Evolutionary conservation across 30 jellyfish, hydroid and myxozoan species (phyloP), one percentile per base, ranked within the genome.

Genomic region (Rhopilema esculentum): DNA sequence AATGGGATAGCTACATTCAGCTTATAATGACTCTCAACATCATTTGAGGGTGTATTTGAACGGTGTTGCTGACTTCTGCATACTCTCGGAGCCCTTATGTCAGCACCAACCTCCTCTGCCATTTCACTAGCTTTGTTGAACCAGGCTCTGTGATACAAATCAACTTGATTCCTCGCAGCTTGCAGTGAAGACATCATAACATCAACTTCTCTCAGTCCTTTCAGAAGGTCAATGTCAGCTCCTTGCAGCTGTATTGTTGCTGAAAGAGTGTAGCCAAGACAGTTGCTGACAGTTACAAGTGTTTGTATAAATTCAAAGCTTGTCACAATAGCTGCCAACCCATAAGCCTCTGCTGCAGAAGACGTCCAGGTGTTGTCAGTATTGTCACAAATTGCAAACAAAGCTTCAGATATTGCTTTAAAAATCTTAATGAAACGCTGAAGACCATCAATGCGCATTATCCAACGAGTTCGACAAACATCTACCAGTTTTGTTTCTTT

Each of bases 391-490:
- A 89, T 89, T 9, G 48, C 85, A 27, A 84, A 62, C 49, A 89
- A 24, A 75, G 93, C 61, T 18, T 51, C 80, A 16, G 52, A 51
- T 69, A 82, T 61, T 20, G 89, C 89, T 0, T 6, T 23, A 91
- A 73, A 51, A 24, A 91, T 1, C 27, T 66, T 80, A 29, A 28
- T 15, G 30, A 77, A 77, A 8, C 88, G 0, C 0, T 52, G 77
- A 19, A 77, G 23, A 22, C 77, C 77, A 0, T 75, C 85, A 31
- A 75, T 49, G 20, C 72, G 72, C 21, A 40, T 24, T 29, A 50
- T 66, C 91, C 97, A 90, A 33, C 95, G 61, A 2, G 94, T 90
- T 0, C 90, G 69, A 65, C 95, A 83, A 49, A 82, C 87, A 72
- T 90, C 81, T 30, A 62, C 49, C 19, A 82, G 84, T 22, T 49